Conservation (phyloP, 1,140 invertebrate species). For the Calliopsis andreniformis region DNA sequence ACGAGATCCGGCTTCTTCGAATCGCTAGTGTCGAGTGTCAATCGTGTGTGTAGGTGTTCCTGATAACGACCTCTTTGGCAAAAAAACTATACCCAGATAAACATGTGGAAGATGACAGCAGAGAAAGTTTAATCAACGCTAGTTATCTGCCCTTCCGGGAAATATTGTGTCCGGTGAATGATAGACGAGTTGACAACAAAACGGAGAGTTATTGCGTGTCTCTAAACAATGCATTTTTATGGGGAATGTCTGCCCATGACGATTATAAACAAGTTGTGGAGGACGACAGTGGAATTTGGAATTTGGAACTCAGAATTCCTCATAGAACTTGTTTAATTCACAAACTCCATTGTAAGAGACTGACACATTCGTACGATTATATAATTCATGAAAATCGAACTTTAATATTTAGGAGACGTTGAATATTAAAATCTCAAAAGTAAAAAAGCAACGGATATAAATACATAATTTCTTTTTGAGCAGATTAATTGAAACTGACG, state of each 20-base stretch:
- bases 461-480: too few species aligned
- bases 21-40: not conserved
- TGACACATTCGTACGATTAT: too few species aligned
- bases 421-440: too few species aligned
- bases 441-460: too few species aligned
- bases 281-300: too few species aligned
- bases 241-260: not conserved
- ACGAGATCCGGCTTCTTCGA: not conserved
- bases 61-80: not conserved
- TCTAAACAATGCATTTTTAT: not conserved
- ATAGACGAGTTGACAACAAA: conserved; percentile 14
- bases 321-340: too few species aligned
- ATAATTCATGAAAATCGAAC: too few species aligned
- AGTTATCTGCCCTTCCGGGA: conserved; percentile 61
- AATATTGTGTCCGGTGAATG: conserved; percentile 47
- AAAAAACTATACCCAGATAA: not conserved
- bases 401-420: too few species aligned
- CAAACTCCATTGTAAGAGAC: too few species aligned
- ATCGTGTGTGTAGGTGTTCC: not conserved
- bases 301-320: too few species aligned
- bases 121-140: conserved; percentile 37
- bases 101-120: not conserved
- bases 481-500: too few species aligned
- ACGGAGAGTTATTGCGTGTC: not conserved
- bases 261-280: too few species aligned